Conservation (phyloP, 2,797 vertebrate species). For the Tapera naevia region DNA sequence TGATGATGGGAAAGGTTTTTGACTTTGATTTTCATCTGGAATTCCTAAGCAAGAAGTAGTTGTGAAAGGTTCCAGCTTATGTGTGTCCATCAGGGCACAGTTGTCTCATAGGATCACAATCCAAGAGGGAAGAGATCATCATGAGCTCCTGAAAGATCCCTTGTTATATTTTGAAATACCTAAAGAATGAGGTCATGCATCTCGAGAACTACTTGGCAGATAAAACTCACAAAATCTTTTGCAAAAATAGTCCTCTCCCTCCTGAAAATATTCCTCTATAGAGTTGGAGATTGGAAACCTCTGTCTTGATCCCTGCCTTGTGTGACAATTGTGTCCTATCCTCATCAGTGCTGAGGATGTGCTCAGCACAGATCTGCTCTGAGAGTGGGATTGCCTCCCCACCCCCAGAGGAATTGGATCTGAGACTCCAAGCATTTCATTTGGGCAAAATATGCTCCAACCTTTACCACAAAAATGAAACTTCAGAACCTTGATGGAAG, state of each 20-base stretch:
- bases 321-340: background rate
- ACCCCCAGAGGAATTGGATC: background rate
- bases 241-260: background rate
- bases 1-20: background rate
- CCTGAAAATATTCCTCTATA: background rate
- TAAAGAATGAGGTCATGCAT: background rate
- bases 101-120: background rate
- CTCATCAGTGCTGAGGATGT: background rate
- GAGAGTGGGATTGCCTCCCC: background rate
- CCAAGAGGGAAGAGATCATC: background rate
- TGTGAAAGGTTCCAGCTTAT: background rate
- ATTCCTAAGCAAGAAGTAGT: background rate
- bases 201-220: background rate
- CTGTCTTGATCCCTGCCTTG: fast-evolving
- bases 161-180: background rate
- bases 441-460: background rate
- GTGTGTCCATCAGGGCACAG: background rate
- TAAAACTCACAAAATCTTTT: background rate
- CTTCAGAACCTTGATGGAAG: background rate
- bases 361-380: background rate
- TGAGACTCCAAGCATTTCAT: background rate
- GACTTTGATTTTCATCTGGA: background rate
- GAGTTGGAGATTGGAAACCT: background rate
- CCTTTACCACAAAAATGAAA: background rate
- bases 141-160: background rate